Evolutionary conservation across 1,140 invertebrate species (phyloP).

Genomic region (Wiebesia pumilae): DNA sequence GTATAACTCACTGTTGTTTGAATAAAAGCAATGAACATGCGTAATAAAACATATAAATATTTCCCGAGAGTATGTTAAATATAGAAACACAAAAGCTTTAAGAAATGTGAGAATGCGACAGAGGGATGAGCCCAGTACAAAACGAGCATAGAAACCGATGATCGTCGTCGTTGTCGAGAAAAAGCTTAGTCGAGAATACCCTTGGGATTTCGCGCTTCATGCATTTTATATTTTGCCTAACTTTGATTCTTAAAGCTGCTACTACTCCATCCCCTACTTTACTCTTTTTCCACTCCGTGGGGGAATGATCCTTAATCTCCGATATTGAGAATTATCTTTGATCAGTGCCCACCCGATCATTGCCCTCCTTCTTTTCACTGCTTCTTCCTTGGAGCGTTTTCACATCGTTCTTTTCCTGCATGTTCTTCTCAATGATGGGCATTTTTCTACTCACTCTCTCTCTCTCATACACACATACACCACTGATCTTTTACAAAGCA

Average conservation of each 20-base stretch:
- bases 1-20: neutral
- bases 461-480: neutral
- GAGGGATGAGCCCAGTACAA: neutral
- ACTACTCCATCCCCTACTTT: neutral
- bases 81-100: neutral
- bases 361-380: neutral
- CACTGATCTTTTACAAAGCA: neutral
- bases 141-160: neutral
- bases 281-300: slow-evolving; percentile 30
- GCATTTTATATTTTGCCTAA: slow-evolving; percentile 69
- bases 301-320: slow-evolving; percentile 67
- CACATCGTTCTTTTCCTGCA: neutral
- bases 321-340: slow-evolving; percentile 68
- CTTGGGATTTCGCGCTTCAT: slow-evolving; percentile 64
- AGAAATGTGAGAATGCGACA: neutral
- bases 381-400: neutral
- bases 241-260: slow-evolving; percentile 65
- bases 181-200: slow-evolving; percentile 10
- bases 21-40: neutral
- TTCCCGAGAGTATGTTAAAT: neutral
- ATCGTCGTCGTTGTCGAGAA: neutral
- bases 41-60: neutral
- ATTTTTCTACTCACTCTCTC: neutral
- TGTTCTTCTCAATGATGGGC: neutral
- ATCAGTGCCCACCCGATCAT: slow-evolving; percentile 55